Conservation (phyloP, 2,113 vertebrate genomes). For the Herpailurus yagouaroundi region DNA sequence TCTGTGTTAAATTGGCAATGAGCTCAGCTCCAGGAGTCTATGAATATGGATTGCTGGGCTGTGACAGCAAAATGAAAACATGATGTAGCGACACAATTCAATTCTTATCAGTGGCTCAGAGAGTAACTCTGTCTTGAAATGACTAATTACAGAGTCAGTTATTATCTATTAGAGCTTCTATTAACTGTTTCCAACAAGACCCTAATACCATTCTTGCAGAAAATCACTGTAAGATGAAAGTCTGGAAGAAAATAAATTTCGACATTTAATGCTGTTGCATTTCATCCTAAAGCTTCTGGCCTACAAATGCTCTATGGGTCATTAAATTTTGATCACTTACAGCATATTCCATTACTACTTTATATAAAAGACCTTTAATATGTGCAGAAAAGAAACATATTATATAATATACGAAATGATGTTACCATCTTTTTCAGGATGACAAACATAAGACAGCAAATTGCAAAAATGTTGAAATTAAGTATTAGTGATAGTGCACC, state of each 20-base stretch:
- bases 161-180: slow-evolving; percentile 70
- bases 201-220: slow-evolving; percentile 67
- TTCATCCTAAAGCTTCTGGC: slow-evolving; percentile 62
- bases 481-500: neutral
- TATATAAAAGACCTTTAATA: slow-evolving; percentile 61
- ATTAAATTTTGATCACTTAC: slow-evolving; percentile 74
- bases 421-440: slow-evolving; percentile 37
- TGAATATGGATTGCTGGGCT: slow-evolving; percentile 79
- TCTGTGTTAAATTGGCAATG: slow-evolving; percentile 75
- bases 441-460: slow-evolving; percentile 48
- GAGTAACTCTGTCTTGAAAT: slow-evolving; percentile 68
- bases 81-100: slow-evolving; percentile 79
- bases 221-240: slow-evolving; percentile 70
- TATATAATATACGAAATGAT: slow-evolving; percentile 13
- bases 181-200: slow-evolving; percentile 69
- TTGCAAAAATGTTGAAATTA: slow-evolving; percentile 57
- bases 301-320: slow-evolving; percentile 51
- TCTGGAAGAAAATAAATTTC: slow-evolving; percentile 71
- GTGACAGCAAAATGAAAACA: slow-evolving; percentile 76
- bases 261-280: slow-evolving; percentile 60
- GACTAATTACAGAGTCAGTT: slow-evolving; percentile 76
- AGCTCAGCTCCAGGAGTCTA: slow-evolving; percentile 66
- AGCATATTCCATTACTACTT: slow-evolving; percentile 55
- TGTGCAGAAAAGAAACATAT: slow-evolving; percentile 41
- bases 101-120: slow-evolving; percentile 72